Evolutionary conservation across 2,888 invertebrate genomes (phyloP), one percentile per base, ranked within the genome.

Genomic region (Auanema sp.): DNA sequence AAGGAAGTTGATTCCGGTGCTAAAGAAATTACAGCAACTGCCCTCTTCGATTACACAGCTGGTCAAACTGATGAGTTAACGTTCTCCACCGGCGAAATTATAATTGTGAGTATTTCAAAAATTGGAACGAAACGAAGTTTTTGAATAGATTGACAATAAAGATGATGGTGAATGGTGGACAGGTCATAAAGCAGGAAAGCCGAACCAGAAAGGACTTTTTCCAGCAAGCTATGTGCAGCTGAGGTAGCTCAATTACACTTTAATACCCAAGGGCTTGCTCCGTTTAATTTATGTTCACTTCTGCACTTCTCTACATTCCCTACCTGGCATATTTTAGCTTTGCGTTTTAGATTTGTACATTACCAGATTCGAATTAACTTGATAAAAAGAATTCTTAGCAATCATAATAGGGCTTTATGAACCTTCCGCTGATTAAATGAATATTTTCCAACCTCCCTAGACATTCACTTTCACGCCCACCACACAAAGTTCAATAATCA

Each of bases 221-320:
- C 83, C 83, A 0, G 68, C 83, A 21, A 81, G 77, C 61, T 83
- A 83, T 68, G 83, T 83, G 14, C 74, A 79, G 63, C 52, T 76
- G 25, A 69, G 71, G 71, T 63, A 58, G 59, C 42, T 47, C 18
- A 50, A 21, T 16, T 33, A 33, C 8, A 33, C 3, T 33, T 33
- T 33, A 33, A 33, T 33, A 33, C 33, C 33, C 8, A 33, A 3
- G 33, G 8, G 33, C 33, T 33, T 33, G 33, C 8, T 33, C 8
- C 33, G 4, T 33, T 33, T 8, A 33, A 33, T 33, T 33, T 33
- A 33, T 33, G 33, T 33, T 33, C 33, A 33, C 33, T 33, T 33
- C 33, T 33, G 33, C 33, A 33, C 33, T 5, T 8, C 8, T 8
- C 33, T 8, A 33, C 33, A 33, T 33, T 33, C 33, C 33, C 3